Percentiles rank a stretch among this genome's conserved stretches.
Evolutionary conservation across 2,797 vertebrate genomes (phyloP).

Genomic region (Alfaro cultratus): DNA sequence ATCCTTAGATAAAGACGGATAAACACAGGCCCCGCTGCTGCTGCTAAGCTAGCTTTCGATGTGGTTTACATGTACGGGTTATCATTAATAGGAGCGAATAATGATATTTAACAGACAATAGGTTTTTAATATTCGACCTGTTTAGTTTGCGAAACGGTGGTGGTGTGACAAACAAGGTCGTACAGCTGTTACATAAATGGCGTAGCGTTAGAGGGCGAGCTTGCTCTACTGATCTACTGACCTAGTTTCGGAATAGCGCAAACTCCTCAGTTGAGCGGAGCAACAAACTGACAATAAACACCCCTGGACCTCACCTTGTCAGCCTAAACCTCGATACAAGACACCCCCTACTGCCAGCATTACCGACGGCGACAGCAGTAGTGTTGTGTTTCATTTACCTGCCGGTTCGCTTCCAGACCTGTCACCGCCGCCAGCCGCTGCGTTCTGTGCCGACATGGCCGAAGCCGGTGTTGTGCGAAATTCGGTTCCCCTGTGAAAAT

Average conservation of each 20-base stretch:
- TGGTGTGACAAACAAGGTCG: conserved; percentile 2
- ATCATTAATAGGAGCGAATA: not conserved
- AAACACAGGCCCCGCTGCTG: conserved; percentile 56
- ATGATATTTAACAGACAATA: not conserved
- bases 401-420: conserved; percentile 72
- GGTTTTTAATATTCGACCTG: not conserved
- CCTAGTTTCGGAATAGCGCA: conserved; percentile 79
- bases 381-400: conserved; percentile 64
- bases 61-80: not conserved
- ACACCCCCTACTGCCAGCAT: fast-evolving
- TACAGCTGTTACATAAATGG: conserved; percentile 49
- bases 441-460: conserved; percentile 83
- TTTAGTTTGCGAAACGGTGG: not conserved
- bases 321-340: fast-evolving
- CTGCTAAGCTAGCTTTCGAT: conserved; percentile 53
- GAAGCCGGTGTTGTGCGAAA: too few species aligned
- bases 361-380: not conserved
- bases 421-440: conserved; percentile 79
- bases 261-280: conserved; percentile 5
- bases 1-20: not conserved
- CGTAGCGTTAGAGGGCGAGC: conserved; percentile 40
- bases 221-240: conserved; percentile 88
- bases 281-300: conserved; percentile 3
- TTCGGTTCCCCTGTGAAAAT: too few species aligned
- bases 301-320: not conserved